Percentiles rank a stretch among this genome's conserved stretches.
Conservation (phyloP, 1,140 invertebrate genomes). For the Fopius arisanus region DNA sequence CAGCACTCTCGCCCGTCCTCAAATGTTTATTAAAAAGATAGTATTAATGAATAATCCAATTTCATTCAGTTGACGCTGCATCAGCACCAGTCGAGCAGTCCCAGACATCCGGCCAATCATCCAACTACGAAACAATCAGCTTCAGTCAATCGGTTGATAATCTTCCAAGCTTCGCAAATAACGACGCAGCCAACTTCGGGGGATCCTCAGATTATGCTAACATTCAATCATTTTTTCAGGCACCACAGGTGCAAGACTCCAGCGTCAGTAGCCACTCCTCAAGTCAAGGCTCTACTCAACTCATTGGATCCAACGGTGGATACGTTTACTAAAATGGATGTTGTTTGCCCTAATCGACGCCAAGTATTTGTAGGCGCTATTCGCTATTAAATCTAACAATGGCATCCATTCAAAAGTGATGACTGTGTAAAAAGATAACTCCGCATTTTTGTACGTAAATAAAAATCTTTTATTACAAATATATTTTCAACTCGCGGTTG, state of each 20-base stretch:
- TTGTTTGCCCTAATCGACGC: background rate
- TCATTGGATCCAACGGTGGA: conserved; percentile 49
- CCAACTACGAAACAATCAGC: background rate
- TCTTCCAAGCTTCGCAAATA: background rate
- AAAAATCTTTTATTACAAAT: conserved; percentile 51
- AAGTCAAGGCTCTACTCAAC: conserved; percentile 36
- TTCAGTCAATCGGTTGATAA: conserved; percentile 1
- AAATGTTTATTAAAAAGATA: too few species aligned
- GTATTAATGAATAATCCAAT: too few species aligned
- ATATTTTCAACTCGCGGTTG: conserved; percentile 8
- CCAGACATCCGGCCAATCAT: background rate
- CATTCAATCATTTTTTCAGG: background rate
- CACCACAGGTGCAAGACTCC: background rate
- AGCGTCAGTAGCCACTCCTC: background rate
- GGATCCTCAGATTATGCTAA: background rate
- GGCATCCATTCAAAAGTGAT: too few species aligned
- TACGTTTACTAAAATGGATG: conserved; percentile 50
- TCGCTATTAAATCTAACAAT: too few species aligned
- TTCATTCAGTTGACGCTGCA: background rate
- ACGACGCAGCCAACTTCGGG: background rate
- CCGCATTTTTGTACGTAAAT: conserved; percentile 47
- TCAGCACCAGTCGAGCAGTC: background rate
- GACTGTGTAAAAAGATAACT: too few species aligned
- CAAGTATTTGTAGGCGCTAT: too few species aligned
- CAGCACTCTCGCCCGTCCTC: too few species aligned